phyloP scores from a whole-genome alignment of 1,140 invertebrate species.

The Metopolophium dirhodum region DNA sequence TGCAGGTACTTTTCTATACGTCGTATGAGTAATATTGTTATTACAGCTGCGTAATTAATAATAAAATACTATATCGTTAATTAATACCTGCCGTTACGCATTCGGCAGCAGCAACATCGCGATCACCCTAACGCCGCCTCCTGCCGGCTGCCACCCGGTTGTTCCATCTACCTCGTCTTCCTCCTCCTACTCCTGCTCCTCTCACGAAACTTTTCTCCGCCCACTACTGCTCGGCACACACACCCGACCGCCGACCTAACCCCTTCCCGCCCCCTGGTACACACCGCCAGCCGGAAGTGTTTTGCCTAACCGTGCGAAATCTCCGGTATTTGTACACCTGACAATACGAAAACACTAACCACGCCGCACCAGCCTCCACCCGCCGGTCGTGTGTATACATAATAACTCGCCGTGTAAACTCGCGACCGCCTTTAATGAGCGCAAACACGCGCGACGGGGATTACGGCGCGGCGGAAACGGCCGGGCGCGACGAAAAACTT shows the following conservation, averaged over 20 bases:
- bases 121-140: neutral
- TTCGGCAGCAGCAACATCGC: neutral
- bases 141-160: no score
- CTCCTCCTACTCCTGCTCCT: no score
- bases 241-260: neutral
- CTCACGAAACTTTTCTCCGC: neutral
- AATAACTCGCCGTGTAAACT: conserved; percentile 12
- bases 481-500: neutral
- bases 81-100: neutral
- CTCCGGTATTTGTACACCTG: conserved; percentile 54
- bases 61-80: neutral
- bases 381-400: neutral
- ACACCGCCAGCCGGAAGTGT: neutral
- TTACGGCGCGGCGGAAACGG: neutral
- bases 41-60: neutral
- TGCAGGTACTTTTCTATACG: neutral
- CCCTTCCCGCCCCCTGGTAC: neutral
- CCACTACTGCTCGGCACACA: neutral
- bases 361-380: neutral
- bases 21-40: neutral
- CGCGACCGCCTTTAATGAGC: conserved; percentile 23
- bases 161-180: no score
- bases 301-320: conserved; percentile 54
- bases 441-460: conserved; percentile 25
- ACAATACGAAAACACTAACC: conserved; percentile 34